These are phyloP conservation scores for Prinia subflava DNA, from an alignment of 2,113 vertebrate genomes.

Conservation along the genomic window DNA sequence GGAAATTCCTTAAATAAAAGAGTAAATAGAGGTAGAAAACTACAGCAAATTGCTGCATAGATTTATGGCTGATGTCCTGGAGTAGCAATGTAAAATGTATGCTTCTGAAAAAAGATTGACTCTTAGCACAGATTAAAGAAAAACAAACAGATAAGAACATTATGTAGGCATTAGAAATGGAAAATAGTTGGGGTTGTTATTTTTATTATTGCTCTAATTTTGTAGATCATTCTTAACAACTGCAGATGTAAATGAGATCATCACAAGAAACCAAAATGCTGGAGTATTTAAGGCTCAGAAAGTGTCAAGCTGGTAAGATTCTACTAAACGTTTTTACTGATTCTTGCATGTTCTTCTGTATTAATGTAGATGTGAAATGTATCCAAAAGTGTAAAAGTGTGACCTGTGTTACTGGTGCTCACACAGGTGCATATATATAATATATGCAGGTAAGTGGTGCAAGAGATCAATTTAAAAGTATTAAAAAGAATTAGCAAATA, in stretches of 20 bases:
- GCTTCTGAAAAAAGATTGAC: not conserved
- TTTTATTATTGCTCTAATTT: not conserved
- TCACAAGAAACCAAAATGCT: constrained; percentile 77
- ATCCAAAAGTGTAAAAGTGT: not conserved
- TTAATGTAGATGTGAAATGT: not conserved
- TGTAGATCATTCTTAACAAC: constrained; percentile 76
- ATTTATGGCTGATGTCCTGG: not conserved
- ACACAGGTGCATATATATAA: not conserved
- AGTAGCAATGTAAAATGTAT: not conserved
- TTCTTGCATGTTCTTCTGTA: not conserved
- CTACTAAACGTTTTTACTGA: not conserved
- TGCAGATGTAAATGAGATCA: constrained; percentile 85
- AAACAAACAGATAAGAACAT: not conserved
- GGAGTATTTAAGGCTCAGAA: constrained; percentile 80
- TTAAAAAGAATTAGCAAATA: not conserved
- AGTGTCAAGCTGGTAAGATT: constrained; percentile 86
- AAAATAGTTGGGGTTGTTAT: not conserved
- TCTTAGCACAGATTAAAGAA: not conserved
- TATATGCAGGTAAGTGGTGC: not conserved
- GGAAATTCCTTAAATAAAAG: not conserved
- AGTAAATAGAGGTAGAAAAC: not conserved
- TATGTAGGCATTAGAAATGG: not conserved
- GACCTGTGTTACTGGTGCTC: not conserved
- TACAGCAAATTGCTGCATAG: not conserved
- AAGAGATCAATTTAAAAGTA: not conserved